A percentile compares a stretch with the other conserved stretches of the same genome.
phyloP scores from a whole-genome alignment of 2,113 vertebrate species.

The Bucco capensis region DNA sequence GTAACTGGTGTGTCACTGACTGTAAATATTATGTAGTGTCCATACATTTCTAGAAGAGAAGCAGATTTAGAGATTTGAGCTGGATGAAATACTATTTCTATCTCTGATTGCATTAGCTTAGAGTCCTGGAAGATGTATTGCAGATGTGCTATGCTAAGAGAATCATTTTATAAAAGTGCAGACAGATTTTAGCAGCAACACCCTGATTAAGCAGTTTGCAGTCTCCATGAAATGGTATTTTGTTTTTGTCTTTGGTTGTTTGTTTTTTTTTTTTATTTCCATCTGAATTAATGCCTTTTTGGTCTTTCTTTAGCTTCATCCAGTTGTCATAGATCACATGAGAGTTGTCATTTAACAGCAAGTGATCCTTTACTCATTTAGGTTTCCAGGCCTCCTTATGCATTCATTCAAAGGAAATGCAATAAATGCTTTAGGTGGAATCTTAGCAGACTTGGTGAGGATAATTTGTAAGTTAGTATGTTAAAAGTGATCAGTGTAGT shows the following conservation, averaged over 20 bases:
- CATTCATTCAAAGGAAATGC: background rate
- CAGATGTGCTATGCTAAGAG: slow-evolving; percentile 21
- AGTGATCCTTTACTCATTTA: background rate
- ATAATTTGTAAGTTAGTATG: background rate
- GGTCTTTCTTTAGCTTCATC: background rate
- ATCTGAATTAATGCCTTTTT: background rate
- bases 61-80: background rate
- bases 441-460: background rate
- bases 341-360: background rate
- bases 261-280: background rate
- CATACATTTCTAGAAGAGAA: background rate
- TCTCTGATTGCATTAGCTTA: background rate
- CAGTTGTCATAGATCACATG: background rate
- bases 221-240: background rate
- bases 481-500: background rate
- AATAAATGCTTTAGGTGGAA: background rate
- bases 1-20: background rate
- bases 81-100: slow-evolving; percentile 15
- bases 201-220: background rate
- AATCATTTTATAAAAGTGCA: background rate
- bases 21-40: background rate
- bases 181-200: background rate
- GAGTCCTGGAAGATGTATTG: background rate
- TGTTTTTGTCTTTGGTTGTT: background rate
- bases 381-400: background rate